phyloP scores from a whole-genome alignment of 2,888 invertebrate species.

The Polylopha cassiicola region DNA sequence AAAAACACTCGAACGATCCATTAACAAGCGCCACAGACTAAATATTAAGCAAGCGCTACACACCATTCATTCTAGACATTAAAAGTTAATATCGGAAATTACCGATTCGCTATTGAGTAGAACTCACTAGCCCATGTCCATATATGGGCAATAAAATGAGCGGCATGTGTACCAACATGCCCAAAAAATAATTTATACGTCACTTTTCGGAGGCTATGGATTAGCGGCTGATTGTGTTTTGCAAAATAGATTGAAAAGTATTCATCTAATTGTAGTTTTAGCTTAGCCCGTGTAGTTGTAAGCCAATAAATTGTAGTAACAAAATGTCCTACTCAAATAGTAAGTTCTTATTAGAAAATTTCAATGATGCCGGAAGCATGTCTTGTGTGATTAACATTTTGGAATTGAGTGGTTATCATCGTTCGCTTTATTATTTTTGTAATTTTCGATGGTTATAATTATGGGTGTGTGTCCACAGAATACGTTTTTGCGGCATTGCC shows the following conservation, averaged over 20 bases:
- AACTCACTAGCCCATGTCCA: constrained; percentile 34
- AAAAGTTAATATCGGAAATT: background rate
- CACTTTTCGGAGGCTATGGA: constrained; percentile 62
- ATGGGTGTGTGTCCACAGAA: constrained; percentile 73
- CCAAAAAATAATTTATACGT: constrained; percentile 50
- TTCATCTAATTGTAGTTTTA: constrained; percentile 45
- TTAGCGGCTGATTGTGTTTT: constrained; percentile 69
- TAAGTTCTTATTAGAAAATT: constrained; percentile 47
- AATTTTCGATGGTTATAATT: constrained; percentile 20
- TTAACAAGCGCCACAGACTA: constrained; percentile 1
- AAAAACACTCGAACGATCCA: constrained; percentile 5
- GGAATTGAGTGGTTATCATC: constrained; percentile 14
- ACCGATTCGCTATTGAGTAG: constrained; percentile 1
- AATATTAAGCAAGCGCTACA: background rate
- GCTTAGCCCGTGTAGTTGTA: constrained; percentile 41
- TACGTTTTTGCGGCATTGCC: constrained; percentile 96
- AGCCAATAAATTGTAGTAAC: constrained; percentile 48
- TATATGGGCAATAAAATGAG: constrained; percentile 54
- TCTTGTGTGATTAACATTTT: constrained; percentile 19
- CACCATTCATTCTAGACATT: background rate
- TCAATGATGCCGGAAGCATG: constrained; percentile 34
- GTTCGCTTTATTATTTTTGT: constrained; percentile 18
- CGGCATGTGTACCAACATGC: constrained; percentile 44
- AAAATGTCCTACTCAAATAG: constrained; percentile 72
- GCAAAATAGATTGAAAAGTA: constrained; percentile 58